Conservation (phyloP, 2,888 invertebrate species). For the Dasysyrphus tricinctus region DNA sequence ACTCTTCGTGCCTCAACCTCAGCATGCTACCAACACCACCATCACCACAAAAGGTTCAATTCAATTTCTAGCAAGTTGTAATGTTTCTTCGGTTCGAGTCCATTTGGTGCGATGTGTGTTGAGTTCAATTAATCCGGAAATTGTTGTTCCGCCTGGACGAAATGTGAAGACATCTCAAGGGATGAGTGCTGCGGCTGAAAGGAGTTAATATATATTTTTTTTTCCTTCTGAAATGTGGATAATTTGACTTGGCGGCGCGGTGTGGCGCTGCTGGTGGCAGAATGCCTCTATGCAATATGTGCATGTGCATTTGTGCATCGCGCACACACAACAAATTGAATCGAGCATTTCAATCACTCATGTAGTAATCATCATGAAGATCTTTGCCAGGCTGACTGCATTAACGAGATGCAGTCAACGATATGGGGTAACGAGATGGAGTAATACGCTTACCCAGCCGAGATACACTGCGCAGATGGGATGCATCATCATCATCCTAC, state of each 20-base stretch:
- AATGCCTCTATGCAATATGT: neutral
- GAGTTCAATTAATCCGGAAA: conserved; percentile 75
- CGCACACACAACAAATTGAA: conserved; percentile 59
- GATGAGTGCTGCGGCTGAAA: conserved; percentile 14
- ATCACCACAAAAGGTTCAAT: conserved; percentile 36
- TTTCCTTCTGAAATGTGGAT: conserved; percentile 1
- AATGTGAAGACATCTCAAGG: conserved; percentile 21
- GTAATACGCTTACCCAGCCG: conserved; percentile 14
- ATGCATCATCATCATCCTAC: conserved; percentile 23
- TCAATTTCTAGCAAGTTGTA: conserved; percentile 44
- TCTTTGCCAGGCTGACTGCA: conserved; percentile 71
- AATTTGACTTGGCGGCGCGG: conserved; percentile 26
- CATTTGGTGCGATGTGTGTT: conserved; percentile 74
- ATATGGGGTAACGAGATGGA: conserved; percentile 56
- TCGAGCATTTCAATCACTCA: conserved; percentile 73
- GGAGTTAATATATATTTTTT: neutral
- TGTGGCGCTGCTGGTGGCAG: conserved; percentile 32
- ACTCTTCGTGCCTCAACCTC: neutral
- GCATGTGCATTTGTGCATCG: conserved; percentile 16
- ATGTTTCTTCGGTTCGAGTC: conserved; percentile 55
- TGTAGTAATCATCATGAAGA: conserved; percentile 73
- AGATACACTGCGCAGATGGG: conserved; percentile 46
- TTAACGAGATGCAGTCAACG: conserved; percentile 65
- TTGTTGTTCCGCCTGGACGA: conserved; percentile 65
- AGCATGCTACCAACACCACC: neutral